These are phyloP conservation scores for Sapayoa aenigma DNA, from an alignment of 2,113 vertebrate species.

Conservation along the genomic window DNA sequence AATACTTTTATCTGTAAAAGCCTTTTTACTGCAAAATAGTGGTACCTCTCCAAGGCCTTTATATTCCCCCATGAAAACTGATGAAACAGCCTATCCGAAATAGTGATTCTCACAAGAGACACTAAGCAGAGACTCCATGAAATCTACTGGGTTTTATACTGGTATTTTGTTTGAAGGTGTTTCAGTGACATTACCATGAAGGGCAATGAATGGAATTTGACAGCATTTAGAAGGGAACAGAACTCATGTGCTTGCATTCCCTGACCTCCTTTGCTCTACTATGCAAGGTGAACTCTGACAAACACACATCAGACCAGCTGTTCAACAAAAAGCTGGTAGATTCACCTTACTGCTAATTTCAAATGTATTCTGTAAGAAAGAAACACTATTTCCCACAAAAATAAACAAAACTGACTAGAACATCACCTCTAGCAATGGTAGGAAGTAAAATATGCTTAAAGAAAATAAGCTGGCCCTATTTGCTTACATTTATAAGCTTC, in stretches of 20 bases:
- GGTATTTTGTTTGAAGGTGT: background rate
- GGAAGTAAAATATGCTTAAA: background rate
- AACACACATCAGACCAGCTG: background rate
- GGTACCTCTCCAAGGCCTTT: background rate
- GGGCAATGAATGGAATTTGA: background rate
- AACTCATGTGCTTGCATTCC: background rate
- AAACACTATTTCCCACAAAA: constrained; percentile 35
- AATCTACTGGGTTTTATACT: background rate
- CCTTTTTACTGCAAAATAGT: background rate
- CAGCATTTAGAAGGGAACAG: background rate
- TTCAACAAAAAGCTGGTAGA: background rate
- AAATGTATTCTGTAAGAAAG: constrained; percentile 45
- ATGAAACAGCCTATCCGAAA: background rate
- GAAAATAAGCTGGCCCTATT: background rate
- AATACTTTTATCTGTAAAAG: background rate
- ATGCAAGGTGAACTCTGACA: background rate
- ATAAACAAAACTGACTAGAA: background rate
- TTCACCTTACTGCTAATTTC: constrained; percentile 42
- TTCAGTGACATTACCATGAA: background rate
- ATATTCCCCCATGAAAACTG: background rate
- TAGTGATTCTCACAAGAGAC: background rate
- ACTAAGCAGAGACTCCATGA: background rate
- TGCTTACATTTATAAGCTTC: background rate
- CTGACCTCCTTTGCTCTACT: background rate
- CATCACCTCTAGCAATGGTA: background rate